phyloP scores from a whole-genome alignment of 2,888 invertebrate genomes.

The Anarsia innoxiella region DNA sequence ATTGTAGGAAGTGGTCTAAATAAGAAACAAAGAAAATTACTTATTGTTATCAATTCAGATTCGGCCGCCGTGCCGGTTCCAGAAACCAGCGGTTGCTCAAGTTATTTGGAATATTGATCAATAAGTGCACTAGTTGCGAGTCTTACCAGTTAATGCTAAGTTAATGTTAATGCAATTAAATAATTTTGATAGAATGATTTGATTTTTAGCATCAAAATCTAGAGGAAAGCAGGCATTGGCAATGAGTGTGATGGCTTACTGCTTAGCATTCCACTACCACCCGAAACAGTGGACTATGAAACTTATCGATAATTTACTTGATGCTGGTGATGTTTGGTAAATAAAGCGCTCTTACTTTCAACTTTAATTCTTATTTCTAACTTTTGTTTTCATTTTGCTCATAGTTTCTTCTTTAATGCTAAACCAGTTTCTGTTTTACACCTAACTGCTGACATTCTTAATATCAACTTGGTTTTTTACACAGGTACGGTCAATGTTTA shows the following conservation, averaged over 20 bases:
- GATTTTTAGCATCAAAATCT: conserved; percentile 39
- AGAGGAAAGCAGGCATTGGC: conserved; percentile 71
- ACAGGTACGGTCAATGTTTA: conserved; percentile 55
- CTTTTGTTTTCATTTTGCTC: no score
- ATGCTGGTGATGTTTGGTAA: conserved; percentile 70
- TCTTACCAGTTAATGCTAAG: not conserved
- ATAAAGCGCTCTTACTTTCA: no score
- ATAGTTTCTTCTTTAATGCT: no score
- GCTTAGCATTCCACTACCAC: conserved; percentile 73
- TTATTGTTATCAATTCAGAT: not conserved
- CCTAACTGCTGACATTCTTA: no score
- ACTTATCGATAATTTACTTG: conserved; percentile 74
- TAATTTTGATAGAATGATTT: not conserved
- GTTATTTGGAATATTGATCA: not conserved
- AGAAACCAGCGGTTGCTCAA: not conserved
- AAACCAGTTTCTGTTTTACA: no score
- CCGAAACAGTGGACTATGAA: conserved; percentile 77
- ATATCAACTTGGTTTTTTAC: no score
- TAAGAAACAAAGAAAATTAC: no score
- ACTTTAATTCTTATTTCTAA: no score
- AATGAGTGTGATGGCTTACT: conserved; percentile 76
- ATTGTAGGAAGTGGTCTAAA: no score
- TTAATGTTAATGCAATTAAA: not conserved
- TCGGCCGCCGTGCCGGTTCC: not conserved
- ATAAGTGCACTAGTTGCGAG: not conserved